Evolutionary conservation across 2,797 vertebrate genomes (phyloP), one percentile per base, ranked within the genome.

Genomic region (Hippopotamyrus pictus): DNA sequence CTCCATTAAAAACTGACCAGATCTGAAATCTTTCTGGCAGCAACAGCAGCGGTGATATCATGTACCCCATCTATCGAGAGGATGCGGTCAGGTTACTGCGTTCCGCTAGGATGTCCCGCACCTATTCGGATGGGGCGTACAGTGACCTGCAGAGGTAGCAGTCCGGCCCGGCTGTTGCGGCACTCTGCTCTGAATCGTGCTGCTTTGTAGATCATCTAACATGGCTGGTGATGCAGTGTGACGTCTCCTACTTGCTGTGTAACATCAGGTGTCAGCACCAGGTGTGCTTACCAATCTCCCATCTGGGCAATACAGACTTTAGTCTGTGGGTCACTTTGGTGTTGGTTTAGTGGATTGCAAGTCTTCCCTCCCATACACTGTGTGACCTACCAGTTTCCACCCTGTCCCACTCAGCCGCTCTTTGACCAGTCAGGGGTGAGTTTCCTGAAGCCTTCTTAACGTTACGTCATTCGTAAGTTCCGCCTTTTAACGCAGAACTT

Each of bases 11-110:
- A 22, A 22, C 57, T 54, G 46, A 86, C 89, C 48, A 3, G 59
- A 53, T 89, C 19, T 84, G 83, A 79, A 46, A 91, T 91, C 92
- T 88, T 93, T 89, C 92, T 95, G 94, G 91, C 95, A 95, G 91
- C 93, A 96, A 94, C 85, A 91, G 95, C 91, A 94, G 57, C 7
- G 8, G 3, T 0, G 62, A 94, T 88, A 91, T 94, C 92, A 92
- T 96, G 93, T 96, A 96, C 90, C 95, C 97, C 79, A 92, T 96
- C 14, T 96, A 95, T 94, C 96, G 95, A 25, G 97, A 98, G 92
- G 97, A 98, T 14, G 97, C 97, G 1, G 95, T 98, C 92, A 95
- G 95, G 91, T 94, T 97, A 51, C 94, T 98, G 83, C 94, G 94
- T 90, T 95, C 95, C 91, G 94, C 94, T 94, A 97, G 93, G 93